Percentiles rank a stretch among this genome's conserved stretches.
These are phyloP conservation scores for Eolophus roseicapilla DNA, from an alignment of 2,113 vertebrate genomes.

Conservation along the genomic window DNA sequence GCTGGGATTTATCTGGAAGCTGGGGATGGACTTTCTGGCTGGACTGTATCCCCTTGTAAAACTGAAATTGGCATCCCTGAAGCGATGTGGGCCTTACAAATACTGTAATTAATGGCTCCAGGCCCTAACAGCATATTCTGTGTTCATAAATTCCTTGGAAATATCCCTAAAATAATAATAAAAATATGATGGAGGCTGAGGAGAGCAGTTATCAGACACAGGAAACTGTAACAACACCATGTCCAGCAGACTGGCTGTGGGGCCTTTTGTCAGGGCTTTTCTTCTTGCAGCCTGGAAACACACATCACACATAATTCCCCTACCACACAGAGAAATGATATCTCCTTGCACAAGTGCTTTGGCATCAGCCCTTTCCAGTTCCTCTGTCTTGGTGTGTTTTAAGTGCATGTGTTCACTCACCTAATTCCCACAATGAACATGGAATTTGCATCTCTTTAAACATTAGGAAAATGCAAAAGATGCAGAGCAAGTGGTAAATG, in stretches of 20 bases:
- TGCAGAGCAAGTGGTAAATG: neutral
- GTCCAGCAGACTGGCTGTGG: neutral
- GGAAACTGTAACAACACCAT: accelerated
- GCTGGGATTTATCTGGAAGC: neutral
- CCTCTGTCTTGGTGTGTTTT: neutral
- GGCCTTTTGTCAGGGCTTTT: neutral
- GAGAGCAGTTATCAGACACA: neutral
- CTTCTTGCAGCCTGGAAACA: neutral
- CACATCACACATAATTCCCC: neutral
- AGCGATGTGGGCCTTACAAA: neutral
- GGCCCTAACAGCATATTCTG: accelerated
- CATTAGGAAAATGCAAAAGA: neutral
- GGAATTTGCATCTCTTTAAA: neutral
- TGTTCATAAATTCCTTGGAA: neutral
- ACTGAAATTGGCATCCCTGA: neutral
- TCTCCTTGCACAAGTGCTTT: neutral
- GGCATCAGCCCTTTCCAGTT: neutral
- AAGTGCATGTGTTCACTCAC: accelerated
- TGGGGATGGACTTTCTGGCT: neutral
- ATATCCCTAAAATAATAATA: neutral
- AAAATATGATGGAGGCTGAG: neutral
- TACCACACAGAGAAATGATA: neutral
- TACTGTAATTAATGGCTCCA: neutral
- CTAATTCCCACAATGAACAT: neutral
- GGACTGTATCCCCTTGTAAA: neutral